phyloP scores from a whole-genome alignment of 2,113 vertebrate genomes.

The Anser brachyrhynchus region DNA sequence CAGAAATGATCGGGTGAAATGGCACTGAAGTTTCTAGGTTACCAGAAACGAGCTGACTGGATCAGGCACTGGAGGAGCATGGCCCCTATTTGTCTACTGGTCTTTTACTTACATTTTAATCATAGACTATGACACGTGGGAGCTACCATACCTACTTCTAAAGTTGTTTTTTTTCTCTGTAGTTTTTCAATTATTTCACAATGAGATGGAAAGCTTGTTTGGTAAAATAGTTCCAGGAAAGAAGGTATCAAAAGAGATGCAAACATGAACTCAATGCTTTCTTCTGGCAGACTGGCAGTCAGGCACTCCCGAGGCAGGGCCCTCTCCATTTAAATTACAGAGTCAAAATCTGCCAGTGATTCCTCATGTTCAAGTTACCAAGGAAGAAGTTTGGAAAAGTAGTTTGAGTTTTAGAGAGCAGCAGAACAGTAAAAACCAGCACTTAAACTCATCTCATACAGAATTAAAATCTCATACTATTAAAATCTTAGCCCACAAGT shows the following conservation, averaged over 20 bases:
- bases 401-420: not conserved
- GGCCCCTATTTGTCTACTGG: not conserved
- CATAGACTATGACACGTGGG: not conserved
- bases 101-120: not conserved
- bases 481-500: not conserved
- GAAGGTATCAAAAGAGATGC: not conserved
- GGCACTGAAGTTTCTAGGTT: not conserved
- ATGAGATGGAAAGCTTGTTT: not conserved
- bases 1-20: not conserved
- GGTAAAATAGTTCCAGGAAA: no score
- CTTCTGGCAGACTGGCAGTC: not conserved
- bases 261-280: not conserved
- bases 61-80: not conserved
- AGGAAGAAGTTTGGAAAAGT: not conserved
- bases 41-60: not conserved
- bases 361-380: not conserved
- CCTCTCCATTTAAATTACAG: not conserved
- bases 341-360: not conserved
- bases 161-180: not conserved
- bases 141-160: not conserved
- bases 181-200: not conserved
- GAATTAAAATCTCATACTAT: no score
- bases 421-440: not conserved
- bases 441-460: not conserved
- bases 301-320: no score